Evolutionary conservation across 2,113 vertebrate species (phyloP), one percentile per base, ranked within the genome.

Genomic region (Camelus dromedarius): DNA sequence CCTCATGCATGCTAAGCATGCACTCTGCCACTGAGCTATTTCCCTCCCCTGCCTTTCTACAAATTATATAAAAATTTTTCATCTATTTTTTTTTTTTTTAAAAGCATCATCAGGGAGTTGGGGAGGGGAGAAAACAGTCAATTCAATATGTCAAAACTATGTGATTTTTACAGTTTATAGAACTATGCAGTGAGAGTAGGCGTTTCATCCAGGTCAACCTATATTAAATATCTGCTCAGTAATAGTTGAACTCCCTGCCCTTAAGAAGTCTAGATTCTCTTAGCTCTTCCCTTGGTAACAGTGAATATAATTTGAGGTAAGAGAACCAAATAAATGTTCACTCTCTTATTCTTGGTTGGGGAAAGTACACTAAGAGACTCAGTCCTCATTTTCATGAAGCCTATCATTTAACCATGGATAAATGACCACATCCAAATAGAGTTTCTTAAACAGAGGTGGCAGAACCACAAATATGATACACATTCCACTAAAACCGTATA

Each of bases 331-430:
- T 28, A 26, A 92, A 76, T 14, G 9, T 82, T 91, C 56, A 35
- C 6, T 70, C 15, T 75, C 52, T 73, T 52, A 32, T 52, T 94
- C 12, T 69, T 72, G 15, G 15, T 83, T 89, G 62, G 48, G 54
- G 67, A 88, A 70, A 72, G 50, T 75, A 30, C 20, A 46, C 13
- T 81, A 50, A 80, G 35, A 76, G 66, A 92, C 67, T 66, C 24
- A 84, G 10, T 50, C 26, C 32, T 95, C 26, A 69, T 92, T 96
- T 92, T 76, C 38, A 94, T 26, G 28, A 91, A 83, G n/a, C 73
- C 50, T 83, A 6, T 67, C n/a, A 83, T 42, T 85, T 80, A 96
- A 42, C 30, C 46, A 16, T 48, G 46, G 48, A 42, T 26, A 35
- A 69, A 67, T 18, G 66, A 84, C 35, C 69, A 42, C 5, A 6